Base-by-base conservation (phyloP, 2,797 vertebrate genomes). In the Melanotaenia parkinsoni region DNA sequence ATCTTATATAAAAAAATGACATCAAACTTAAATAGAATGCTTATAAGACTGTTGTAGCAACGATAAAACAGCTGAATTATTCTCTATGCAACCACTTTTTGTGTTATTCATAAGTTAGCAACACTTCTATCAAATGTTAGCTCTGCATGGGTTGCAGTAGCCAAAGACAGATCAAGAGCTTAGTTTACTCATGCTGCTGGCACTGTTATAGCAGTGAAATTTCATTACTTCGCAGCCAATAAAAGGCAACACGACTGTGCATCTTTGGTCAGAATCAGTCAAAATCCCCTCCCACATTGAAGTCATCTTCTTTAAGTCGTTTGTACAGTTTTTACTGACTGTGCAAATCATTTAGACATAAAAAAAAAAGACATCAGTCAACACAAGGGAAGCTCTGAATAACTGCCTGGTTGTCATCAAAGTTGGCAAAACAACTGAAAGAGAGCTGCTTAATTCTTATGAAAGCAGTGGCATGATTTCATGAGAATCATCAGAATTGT, bases 401-500 rank as follows among this genome's bases (percentile, higher is more conserved):
- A n/a, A 47, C 67, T 78, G 47, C 12, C 60, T 58, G 33, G 50
- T 61, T 80, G 32, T 63, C 51, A 43, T 66, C 61, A 37, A 67
- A 67, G 64, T 72, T 75, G 65, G 37, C 69, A 62, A 61, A 74
- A 38, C n/a, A 51, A 35, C 75, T 47, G 18, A 72, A 54, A 67
- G 35, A 58, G 47, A 0, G 58, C 40, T 40, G 47, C 70, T 26
- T 67, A 30, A 37, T 43, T 45, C 16, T 67, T 35, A 28, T 32
- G 37, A 67, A 75, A 63, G 63, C 63, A 43, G 14, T 22, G 3
- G 51, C 24, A 58, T 51, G 56, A 57, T 66, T 81, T 73, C 54
- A 47, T 71, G 56, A 74, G 66, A 70, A 45, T 26, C n/a, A 76
- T 58, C 59, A 40, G 32, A 72, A 54, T 24, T 9, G 43, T 61